Conservation (phyloP, 2,113 vertebrate species). For the Sebastes schlegelii region DNA sequence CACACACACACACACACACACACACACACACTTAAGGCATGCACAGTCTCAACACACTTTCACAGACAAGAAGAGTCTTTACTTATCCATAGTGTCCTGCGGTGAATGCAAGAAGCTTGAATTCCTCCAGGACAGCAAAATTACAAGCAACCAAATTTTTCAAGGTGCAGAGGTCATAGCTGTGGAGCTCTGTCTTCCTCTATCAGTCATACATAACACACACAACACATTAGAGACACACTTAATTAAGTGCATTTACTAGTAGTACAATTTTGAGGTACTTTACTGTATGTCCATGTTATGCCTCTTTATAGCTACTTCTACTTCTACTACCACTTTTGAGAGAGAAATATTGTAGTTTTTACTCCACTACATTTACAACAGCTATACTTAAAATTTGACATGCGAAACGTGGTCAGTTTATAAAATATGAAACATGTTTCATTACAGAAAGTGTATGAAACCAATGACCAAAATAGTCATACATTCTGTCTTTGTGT, state of each 20-base stretch:
- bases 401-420: neutral
- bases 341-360: neutral
- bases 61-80: constrained; percentile 6
- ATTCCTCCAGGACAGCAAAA: neutral
- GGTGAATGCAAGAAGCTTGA: constrained; percentile 19
- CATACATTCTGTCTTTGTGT: too few relatives aligned
- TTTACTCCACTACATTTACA: neutral
- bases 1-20: constrained; percentile 35
- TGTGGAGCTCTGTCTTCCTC: neutral
- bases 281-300: neutral
- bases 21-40: constrained; percentile 19
- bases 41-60: constrained; percentile 46
- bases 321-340: neutral
- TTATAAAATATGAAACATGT: neutral
- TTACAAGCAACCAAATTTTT: neutral
- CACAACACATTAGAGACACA: neutral
- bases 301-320: neutral
- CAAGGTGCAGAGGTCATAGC: neutral
- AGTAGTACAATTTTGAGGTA: neutral
- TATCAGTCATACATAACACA: neutral
- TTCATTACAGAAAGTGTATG: too few relatives aligned
- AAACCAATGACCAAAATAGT: too few relatives aligned
- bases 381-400: neutral
- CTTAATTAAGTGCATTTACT: neutral
- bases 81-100: constrained; percentile 34